phyloP scores from a whole-genome alignment of 2,113 vertebrate genomes.

The Siniperca knerii region DNA sequence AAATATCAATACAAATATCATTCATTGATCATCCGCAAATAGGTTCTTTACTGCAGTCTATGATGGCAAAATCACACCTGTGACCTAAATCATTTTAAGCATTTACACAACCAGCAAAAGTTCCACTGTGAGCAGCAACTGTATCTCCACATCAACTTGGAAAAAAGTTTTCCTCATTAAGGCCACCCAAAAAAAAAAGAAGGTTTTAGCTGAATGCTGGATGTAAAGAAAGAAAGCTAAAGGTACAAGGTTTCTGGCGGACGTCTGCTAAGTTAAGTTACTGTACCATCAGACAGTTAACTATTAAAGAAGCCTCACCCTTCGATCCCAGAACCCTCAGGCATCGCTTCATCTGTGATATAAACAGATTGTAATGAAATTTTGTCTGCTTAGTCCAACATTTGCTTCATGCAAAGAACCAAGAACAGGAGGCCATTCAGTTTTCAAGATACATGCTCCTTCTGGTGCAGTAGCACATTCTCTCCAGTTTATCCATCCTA shows the following conservation, averaged over 20 bases:
- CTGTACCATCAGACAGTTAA: not conserved
- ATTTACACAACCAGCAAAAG: constrained; percentile 16
- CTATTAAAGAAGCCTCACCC: not conserved
- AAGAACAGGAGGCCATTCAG: not conserved
- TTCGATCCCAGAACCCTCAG: not conserved
- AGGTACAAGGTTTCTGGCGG: not conserved
- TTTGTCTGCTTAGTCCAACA: not conserved
- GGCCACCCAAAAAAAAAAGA: not conserved
- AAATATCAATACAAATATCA: constrained; percentile 65
- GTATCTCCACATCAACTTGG: not conserved
- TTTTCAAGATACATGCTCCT: not conserved
- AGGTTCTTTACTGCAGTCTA: constrained; percentile 41
- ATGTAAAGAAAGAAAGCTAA: not conserved
- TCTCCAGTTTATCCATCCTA: not conserved
- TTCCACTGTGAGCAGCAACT: not conserved
- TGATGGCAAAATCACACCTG: constrained; percentile 29
- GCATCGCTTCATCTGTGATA: not conserved
- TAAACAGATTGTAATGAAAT: constrained; percentile 11
- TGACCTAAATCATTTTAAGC: constrained; percentile 40
- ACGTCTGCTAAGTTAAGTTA: not conserved
- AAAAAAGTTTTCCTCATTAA: not conserved
- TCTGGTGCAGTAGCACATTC: not conserved
- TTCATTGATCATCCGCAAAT: constrained; percentile 60
- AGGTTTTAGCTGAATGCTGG: not conserved
- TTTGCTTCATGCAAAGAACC: constrained; percentile 10